Evolutionary conservation across 2,113 vertebrate species (phyloP).

Genomic region (Gnathonemus echidnorhynchus): DNA sequence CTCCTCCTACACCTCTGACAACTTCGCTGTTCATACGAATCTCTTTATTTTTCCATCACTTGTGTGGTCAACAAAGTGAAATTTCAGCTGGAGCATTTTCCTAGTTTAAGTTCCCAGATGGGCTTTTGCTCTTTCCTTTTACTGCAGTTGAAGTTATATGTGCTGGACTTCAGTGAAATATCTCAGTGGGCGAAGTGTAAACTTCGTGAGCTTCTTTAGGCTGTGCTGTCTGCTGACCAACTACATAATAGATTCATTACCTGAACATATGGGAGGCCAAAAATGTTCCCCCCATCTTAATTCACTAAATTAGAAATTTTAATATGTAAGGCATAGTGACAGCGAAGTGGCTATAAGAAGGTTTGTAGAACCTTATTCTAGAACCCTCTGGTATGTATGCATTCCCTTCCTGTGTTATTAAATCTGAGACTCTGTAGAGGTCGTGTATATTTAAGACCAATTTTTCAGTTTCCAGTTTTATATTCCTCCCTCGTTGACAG

Average conservation of each 20-base stretch:
- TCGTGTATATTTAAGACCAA: conserved; percentile 10
- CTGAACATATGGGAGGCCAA: background rate
- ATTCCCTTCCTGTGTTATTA: background rate
- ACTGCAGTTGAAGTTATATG: background rate
- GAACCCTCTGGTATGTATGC: background rate
- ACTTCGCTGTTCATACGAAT: background rate
- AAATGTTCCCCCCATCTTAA: background rate
- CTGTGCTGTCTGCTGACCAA: background rate
- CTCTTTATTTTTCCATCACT: background rate
- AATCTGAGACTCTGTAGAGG: background rate
- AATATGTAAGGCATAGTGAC: background rate
- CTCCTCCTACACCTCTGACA: background rate
- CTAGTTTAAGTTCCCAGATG: background rate
- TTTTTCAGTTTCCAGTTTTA: conserved; percentile 8
- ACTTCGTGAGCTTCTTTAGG: background rate
- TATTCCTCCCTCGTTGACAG: background rate
- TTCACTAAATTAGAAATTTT: background rate
- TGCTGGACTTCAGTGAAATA: background rate
- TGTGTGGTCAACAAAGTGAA: background rate
- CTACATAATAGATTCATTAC: background rate
- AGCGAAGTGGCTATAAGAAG: background rate
- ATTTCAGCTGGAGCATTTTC: background rate
- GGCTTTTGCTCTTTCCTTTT: background rate
- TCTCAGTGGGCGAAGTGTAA: background rate
- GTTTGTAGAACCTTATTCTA: background rate